Conservation (phyloP, 2,888 invertebrate genomes). For the Hypolimnas misippus region DNA sequence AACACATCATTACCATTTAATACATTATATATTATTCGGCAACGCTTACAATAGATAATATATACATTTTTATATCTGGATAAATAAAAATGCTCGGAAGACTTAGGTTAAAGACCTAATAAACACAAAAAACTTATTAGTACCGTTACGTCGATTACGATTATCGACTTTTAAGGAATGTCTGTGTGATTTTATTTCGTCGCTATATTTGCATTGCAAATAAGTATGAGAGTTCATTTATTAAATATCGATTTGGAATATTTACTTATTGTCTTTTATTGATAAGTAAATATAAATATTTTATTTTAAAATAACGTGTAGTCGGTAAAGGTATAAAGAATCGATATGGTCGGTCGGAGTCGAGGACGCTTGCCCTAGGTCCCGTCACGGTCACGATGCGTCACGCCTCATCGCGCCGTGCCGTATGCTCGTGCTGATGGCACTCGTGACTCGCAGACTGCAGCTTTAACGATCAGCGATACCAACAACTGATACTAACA, state of each 20-base stretch:
- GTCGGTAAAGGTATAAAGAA: constrained; percentile 13
- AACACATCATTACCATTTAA: neutral
- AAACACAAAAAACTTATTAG: constrained; percentile 11
- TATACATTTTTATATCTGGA: neutral
- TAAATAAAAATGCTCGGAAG: neutral
- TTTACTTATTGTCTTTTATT: neutral
- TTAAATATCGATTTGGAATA: neutral
- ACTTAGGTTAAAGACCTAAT: constrained; percentile 29
- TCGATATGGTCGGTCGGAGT: constrained; percentile 65
- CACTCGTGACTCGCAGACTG: constrained; percentile 25
- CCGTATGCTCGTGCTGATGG: constrained; percentile 28
- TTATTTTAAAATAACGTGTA: neutral
- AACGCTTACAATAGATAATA: neutral
- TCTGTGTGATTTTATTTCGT: constrained; percentile 24
- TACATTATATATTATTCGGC: neutral
- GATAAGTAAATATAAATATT: neutral
- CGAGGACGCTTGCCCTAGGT: constrained; percentile 65
- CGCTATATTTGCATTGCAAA: constrained; percentile 27
- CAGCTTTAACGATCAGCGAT: neutral
- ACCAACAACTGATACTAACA: neutral
- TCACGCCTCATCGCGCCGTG: constrained; percentile 69
- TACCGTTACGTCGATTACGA: constrained; percentile 25
- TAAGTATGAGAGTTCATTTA: neutral
- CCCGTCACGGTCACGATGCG: constrained; percentile 65
- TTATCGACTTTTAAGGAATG: constrained; percentile 22